Evolutionary conservation across 2,113 vertebrate genomes (phyloP).

Genomic region (Columba janthina): DNA sequence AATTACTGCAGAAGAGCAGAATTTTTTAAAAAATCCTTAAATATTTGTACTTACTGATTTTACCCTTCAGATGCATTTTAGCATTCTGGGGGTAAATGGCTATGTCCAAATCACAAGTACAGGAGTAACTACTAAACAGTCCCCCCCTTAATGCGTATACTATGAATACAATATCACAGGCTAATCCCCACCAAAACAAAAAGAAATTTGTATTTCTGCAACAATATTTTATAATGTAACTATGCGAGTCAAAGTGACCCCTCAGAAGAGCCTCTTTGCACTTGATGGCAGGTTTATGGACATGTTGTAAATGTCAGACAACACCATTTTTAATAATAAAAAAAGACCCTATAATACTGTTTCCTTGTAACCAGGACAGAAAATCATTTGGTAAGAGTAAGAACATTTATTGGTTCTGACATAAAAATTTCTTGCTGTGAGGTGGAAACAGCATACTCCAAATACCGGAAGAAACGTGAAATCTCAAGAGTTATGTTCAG

Average conservation of each 20-base stretch:
- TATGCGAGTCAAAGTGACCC: background rate
- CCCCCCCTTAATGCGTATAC: background rate
- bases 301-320: conserved; percentile 49
- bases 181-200: background rate
- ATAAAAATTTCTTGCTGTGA: conserved; percentile 42
- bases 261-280: conserved; percentile 21
- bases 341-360: conserved; percentile 49
- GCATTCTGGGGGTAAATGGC: background rate
- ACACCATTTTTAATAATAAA: conserved; percentile 57
- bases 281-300: conserved; percentile 36
- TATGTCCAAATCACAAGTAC: background rate
- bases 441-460: conserved; percentile 32
- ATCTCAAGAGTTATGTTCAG: conserved; percentile 59
- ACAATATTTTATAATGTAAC: background rate
- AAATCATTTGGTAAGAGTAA: conserved; percentile 65
- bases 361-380: conserved; percentile 67
- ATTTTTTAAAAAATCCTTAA: background rate
- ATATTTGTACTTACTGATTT: conserved; percentile 48
- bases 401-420: conserved; percentile 69
- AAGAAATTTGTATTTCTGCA: background rate
- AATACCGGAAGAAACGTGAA: conserved; percentile 56
- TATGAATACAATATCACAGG: background rate
- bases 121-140: background rate
- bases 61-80: conserved; percentile 11
- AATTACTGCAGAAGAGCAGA: background rate